These are phyloP conservation scores for Campylomormyrus tamandua DNA, from an alignment of 2,113 vertebrate genomes.

Conservation along the genomic window DNA sequence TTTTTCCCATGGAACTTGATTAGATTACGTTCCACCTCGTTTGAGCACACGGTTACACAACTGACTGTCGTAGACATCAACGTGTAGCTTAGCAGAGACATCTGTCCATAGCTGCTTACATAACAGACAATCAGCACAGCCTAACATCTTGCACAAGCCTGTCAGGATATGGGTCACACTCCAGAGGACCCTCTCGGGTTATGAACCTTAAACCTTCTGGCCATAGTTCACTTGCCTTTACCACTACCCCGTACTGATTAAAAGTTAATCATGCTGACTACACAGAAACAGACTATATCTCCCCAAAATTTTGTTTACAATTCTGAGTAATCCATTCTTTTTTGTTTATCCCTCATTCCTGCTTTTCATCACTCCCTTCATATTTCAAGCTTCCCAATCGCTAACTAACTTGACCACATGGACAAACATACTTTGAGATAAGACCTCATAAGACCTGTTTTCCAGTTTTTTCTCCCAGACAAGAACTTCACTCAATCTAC, in stretches of 20 bases:
- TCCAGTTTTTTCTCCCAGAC: constrained; percentile 10
- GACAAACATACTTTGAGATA: constrained; percentile 17
- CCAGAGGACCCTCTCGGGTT: not conserved
- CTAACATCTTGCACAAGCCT: not conserved
- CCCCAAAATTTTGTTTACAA: not conserved
- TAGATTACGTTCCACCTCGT: not conserved
- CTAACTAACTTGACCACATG: constrained; percentile 20
- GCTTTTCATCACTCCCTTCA: not conserved
- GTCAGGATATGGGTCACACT: not conserved
- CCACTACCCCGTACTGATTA: not conserved
- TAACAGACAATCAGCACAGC: not conserved
- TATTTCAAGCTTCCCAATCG: not conserved
- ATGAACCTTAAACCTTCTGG: not conserved
- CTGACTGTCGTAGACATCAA: not conserved
- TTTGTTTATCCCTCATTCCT: not conserved
- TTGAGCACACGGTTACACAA: not conserved
- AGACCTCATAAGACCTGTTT: constrained; percentile 5
- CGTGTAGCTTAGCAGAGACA: not conserved
- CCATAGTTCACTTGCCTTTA: not conserved
- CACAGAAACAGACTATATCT: not conserved
- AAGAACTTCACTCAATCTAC: constrained; percentile 13
- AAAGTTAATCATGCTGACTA: not conserved
- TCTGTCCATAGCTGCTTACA: not conserved
- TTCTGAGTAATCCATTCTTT: not conserved
- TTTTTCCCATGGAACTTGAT: not conserved